These are phyloP conservation scores for Falcaria lacertinaria DNA, from an alignment of 2,888 invertebrate genomes.

Conservation along the genomic window DNA sequence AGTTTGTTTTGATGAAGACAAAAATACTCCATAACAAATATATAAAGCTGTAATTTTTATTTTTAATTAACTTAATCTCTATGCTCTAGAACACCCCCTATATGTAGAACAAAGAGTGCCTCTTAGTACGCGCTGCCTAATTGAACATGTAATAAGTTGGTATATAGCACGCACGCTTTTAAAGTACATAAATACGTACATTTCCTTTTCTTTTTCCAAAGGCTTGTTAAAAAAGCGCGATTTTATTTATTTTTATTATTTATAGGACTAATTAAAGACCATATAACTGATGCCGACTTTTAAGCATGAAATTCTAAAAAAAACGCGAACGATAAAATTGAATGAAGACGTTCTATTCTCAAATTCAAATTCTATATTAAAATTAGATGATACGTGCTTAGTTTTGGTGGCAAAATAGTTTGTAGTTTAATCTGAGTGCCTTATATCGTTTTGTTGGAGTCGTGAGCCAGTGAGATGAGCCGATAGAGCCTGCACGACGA, in stretches of 20 bases:
- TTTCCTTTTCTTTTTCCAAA: no score
- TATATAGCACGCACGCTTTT: conserved; percentile 3
- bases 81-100: conserved; percentile 3
- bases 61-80: no score
- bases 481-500: conserved; percentile 39
- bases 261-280: no score
- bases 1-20: no score
- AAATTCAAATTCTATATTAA: neutral
- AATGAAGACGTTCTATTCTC: no score
- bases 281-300: no score
- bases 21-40: no score
- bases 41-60: neutral
- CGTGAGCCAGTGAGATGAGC: conserved; percentile 40
- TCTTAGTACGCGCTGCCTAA: conserved; percentile 53
- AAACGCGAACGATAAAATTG: no score
- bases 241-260: no score
- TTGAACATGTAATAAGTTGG: conserved; percentile 42
- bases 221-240: no score
- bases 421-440: conserved; percentile 25
- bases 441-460: conserved; percentile 32
- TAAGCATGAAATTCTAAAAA: no score
- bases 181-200: neutral
- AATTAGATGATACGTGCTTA: conserved; percentile 8
- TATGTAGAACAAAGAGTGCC: conserved; percentile 50
- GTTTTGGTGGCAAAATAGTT: conserved; percentile 25